Base-by-base conservation (phyloP, 2,797 vertebrate species). In the Microcaecilia unicolor region DNA sequence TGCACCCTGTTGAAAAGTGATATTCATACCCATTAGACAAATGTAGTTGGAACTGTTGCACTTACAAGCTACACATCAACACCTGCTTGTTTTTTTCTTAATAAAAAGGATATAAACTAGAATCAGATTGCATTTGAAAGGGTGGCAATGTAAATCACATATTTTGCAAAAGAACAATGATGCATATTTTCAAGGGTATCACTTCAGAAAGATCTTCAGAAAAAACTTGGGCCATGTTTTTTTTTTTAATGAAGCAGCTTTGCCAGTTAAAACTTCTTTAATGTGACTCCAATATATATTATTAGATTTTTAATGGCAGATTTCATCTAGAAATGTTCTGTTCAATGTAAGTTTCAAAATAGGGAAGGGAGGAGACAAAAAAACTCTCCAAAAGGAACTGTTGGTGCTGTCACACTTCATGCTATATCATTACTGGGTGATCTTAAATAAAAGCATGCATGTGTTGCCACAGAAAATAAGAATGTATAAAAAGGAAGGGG, bases 401-500 rank as follows among this genome's bases (percentile, higher is more conserved):
- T 61, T n/a, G n/a, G 60, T 61, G 69, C 60, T 66, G 67, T 55
- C 61, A 60, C 40, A 55, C 69, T 58, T 61, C 69, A 45, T 57
- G 65, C 60, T 15, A 3, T 45, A 50, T 59, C 43, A 61, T 38
- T 56, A 55, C 44, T n/a, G n/a, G n/a, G n/a, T 18, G n/a, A 43
- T 52, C 58, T 63, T 62, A 66, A 48, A 64, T 66, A 66, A 62
- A 63, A 54, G 42, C 54, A 60, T 43, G 55, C 56, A 39, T 26
- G 55, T 44, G 68, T 70, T 50, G 18, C 48, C 53, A 24, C 32
- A 42, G 50, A 65, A 74, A 68, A 44, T 48, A 43, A 52, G 34
- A 40, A 38, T 74, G 68, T 63, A 69, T 68, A 32, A 18, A 31
- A 75, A 74, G n/a, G 69, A 74, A 67, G 59, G 74, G 68, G 67